A percentile compares a stretch with the other conserved stretches of the same genome.
phyloP scores from a whole-genome alignment of 2,113 vertebrate genomes.

The Sminthopsis crassicaudata region DNA sequence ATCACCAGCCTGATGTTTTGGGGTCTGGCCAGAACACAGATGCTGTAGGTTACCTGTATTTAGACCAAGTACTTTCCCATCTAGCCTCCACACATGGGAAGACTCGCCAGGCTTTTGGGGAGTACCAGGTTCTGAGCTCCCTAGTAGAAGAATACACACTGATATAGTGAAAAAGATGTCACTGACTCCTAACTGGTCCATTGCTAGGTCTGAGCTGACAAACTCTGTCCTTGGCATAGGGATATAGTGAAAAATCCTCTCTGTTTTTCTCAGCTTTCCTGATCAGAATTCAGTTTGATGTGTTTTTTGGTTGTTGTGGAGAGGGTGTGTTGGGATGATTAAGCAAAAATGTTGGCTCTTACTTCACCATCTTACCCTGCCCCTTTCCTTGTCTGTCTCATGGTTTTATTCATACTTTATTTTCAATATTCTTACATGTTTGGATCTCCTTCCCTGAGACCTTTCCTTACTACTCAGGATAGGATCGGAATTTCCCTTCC shows the following conservation, averaged over 20 bases:
- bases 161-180: background rate
- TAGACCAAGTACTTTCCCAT: background rate
- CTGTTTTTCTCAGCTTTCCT: background rate
- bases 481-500: background rate
- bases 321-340: background rate
- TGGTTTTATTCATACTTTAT: background rate
- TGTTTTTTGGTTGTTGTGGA: background rate
- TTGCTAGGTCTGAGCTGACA: background rate
- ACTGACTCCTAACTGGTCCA: background rate
- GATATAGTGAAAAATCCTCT: background rate
- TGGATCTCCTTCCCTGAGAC: background rate
- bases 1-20: no score
- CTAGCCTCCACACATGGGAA: background rate
- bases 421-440: constrained; percentile 8
- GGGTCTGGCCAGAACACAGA: no score
- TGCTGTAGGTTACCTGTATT: background rate
- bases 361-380: background rate
- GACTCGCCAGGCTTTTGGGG: background rate
- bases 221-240: background rate
- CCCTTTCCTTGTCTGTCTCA: background rate
- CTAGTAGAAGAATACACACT: background rate
- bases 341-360: background rate
- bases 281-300: background rate
- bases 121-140: background rate
- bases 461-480: background rate